Conservation (phyloP, 2,888 invertebrate species). For the Dryococelus australis region DNA sequence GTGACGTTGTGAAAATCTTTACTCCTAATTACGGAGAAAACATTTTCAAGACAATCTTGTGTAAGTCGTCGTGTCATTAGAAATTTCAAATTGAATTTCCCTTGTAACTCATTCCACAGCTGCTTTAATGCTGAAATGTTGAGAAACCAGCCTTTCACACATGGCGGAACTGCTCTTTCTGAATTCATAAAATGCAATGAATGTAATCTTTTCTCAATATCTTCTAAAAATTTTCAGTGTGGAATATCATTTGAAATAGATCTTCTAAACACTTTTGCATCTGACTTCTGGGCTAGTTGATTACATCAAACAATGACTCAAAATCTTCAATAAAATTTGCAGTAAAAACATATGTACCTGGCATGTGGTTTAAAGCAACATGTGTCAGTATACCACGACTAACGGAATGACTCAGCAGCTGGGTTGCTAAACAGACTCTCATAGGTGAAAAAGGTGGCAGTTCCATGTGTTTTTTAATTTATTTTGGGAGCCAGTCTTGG, state of each 20-base stretch:
- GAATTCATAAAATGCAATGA: too few species aligned
- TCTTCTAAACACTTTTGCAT: background rate
- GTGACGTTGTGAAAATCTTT: too few species aligned
- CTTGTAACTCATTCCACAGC: too few species aligned
- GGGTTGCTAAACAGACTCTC: background rate
- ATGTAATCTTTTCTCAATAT: too few species aligned
- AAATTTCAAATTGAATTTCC: too few species aligned
- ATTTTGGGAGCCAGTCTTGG: conserved; percentile 36
- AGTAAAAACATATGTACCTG: background rate
- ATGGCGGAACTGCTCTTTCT: too few species aligned
- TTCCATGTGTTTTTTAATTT: conserved; percentile 28
- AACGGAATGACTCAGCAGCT: background rate
- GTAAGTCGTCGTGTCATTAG: too few species aligned
- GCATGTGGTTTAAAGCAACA: background rate
- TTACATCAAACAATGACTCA: conserved; percentile 31
- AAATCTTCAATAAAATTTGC: background rate
- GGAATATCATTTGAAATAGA: too few species aligned
- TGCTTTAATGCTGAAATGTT: conserved; percentile 29
- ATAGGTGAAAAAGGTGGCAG: too few species aligned
- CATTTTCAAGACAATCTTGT: too few species aligned
- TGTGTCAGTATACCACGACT: conserved; percentile 1
- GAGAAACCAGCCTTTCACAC: background rate
- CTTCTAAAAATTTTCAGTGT: too few species aligned
- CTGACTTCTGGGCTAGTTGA: conserved; percentile 22
- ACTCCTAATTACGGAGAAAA: too few species aligned